A percentile compares a stretch with the other conserved stretches of the same genome.
These are phyloP conservation scores for Lycocorax pyrrhopterus DNA, from an alignment of 2,113 vertebrate genomes.

Conservation along the genomic window DNA sequence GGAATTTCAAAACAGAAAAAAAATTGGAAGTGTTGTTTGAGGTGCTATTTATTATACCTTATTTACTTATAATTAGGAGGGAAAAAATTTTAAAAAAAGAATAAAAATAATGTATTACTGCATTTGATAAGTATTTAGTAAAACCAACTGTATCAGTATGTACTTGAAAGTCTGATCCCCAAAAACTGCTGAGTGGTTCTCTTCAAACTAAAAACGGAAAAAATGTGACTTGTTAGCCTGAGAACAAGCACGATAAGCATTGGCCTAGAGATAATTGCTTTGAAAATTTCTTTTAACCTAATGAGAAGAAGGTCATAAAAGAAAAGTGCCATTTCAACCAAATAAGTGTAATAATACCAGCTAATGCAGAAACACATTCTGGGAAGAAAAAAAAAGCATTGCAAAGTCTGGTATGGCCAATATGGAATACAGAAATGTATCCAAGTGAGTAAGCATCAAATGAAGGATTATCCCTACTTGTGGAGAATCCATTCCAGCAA, in stretches of 20 bases:
- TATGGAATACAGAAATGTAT: conserved; percentile 58
- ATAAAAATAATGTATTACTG: neutral
- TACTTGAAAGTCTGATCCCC: neutral
- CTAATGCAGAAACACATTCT: conserved; percentile 1
- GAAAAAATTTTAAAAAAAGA: neutral
- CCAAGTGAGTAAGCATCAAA: conserved; percentile 70
- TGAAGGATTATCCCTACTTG: conserved; percentile 65
- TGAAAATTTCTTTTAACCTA: neutral
- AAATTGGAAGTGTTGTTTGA: neutral
- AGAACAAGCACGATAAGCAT: neutral
- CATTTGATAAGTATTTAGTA: neutral
- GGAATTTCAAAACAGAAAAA: neutral
- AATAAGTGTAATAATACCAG: neutral
- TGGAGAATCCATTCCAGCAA: conserved; percentile 67
- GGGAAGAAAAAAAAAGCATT: conserved; percentile 11
- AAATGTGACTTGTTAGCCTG: neutral
- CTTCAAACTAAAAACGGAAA: neutral
- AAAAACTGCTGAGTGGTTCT: neutral
- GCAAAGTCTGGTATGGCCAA: conserved; percentile 12
- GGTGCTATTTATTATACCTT: neutral
- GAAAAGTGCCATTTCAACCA: neutral
- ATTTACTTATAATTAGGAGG: neutral
- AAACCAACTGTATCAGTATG: neutral
- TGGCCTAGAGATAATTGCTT: neutral
- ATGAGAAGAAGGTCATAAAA: neutral